Evolutionary conservation across 2,797 vertebrate genomes (phyloP), one percentile per base, ranked within the genome.

Genomic region (Scolopax bukidnonensis): DNA sequence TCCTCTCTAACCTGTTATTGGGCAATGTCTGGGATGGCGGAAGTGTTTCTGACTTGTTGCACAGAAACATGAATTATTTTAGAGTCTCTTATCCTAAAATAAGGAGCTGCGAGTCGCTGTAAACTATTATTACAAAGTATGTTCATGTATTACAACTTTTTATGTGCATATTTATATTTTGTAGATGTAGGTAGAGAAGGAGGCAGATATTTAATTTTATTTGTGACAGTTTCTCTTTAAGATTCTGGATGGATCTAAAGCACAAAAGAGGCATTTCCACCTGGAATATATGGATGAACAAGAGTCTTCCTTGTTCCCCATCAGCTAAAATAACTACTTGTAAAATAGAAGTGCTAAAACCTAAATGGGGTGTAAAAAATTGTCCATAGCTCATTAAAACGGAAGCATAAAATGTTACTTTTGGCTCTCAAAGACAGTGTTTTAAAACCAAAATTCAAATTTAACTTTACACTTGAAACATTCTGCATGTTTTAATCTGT

Each of bases 281-380:
- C 16, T 54, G 65, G 45, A 89, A 57, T 77, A 70, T 24, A 78
- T 23, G 41, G 65, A 81, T 81, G 68, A 78, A 16, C 19, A n/a
- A 48, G 60, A 93, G 18, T 25, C 71, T 60, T 83, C 64, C 16
- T 84, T 76, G 51, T 11, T 83, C 21, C 10, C 19, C 40, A 77
- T 89, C 51, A 87, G 59, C 38, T 95, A 77, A 43, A 93, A 85
- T 79, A 92, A 91, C 64, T 92, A 33, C 64, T 77, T 79, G 43
- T 67, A 69, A 47, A 94, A 78, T 59, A 65, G 51, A 88, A 81
- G 13, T 60, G 43, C 56, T 91, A 80, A 80, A 91, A 43, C 53
- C 28, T 85, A 91, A 95, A 89, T 84, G 75, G 19, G 6, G 51
- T 73, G 75, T 87, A 32, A 93, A 92, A 92, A 92, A 73, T 53